These are phyloP conservation scores for Lasioglossum baleicum DNA, from an alignment of 1,140 invertebrate species.

Conservation along the genomic window DNA sequence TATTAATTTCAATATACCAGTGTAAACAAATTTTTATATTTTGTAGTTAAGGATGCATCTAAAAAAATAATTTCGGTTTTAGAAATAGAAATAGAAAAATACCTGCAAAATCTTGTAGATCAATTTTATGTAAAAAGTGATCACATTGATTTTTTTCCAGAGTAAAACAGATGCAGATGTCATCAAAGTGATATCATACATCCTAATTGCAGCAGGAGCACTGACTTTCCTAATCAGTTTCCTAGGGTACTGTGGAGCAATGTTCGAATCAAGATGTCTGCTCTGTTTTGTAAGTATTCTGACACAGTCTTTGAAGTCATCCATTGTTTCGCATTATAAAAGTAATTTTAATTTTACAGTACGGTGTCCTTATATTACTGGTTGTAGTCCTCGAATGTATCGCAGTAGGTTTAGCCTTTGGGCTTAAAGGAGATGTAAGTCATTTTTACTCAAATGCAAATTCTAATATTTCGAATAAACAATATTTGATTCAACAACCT, in stretches of 20 bases:
- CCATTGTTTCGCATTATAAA: neutral
- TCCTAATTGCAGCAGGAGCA: conserved; percentile 89
- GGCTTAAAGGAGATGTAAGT: conserved; percentile 85
- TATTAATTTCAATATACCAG: no score
- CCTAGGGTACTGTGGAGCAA: conserved; percentile 92
- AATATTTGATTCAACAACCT: conserved; percentile 10
- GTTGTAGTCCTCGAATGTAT: conserved; percentile 87
- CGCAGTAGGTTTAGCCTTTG: conserved; percentile 85
- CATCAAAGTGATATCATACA: conserved; percentile 84
- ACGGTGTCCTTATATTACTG: conserved; percentile 86
- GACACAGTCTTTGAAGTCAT: neutral
- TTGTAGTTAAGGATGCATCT: no score
- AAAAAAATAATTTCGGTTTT: no score
- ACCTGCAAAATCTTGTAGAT: no score
- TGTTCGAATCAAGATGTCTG: conserved; percentile 90
- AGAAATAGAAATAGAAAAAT: no score
- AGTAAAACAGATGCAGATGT: conserved; percentile 77
- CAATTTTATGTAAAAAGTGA: no score
- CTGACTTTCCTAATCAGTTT: conserved; percentile 92
- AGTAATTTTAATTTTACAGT: conserved; percentile 78
- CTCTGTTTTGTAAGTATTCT: conserved; percentile 85
- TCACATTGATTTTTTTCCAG: conserved; percentile 48
- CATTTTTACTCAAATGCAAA: neutral
- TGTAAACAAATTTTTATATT: no score
- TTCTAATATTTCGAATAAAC: neutral